These are phyloP conservation scores for Sesamia inferens DNA, from an alignment of 2,888 invertebrate species.

Conservation along the genomic window DNA sequence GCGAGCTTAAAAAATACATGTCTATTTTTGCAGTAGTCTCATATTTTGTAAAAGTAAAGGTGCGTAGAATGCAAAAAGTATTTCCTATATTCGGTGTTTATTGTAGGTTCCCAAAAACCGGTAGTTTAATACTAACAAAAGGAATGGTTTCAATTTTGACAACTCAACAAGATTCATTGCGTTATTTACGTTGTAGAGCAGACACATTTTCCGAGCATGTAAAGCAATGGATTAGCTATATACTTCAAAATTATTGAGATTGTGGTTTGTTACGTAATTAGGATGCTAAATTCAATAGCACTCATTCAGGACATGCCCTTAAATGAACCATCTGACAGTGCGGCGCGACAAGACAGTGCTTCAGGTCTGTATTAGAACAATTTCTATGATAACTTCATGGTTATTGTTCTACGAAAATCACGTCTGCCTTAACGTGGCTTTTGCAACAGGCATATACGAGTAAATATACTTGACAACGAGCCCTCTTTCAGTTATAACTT, in stretches of 20 bases:
- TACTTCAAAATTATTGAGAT: background rate
- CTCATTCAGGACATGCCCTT: background rate
- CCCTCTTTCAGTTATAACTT: constrained; percentile 24
- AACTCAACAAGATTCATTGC: background rate
- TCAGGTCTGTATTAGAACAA: too few relatives aligned
- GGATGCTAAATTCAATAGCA: background rate
- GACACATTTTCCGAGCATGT: background rate
- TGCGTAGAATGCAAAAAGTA: background rate
- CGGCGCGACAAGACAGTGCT: too few relatives aligned
- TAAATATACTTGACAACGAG: background rate
- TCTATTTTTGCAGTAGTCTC: constrained; percentile 10
- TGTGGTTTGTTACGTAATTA: too few relatives aligned
- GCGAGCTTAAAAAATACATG: constrained; percentile 7
- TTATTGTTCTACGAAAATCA: too few relatives aligned
- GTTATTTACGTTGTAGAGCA: background rate
- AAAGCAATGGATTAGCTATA: background rate
- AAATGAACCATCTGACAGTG: background rate
- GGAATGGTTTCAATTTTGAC: background rate
- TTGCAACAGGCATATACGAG: background rate
- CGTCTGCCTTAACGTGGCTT: background rate
- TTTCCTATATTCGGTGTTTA: background rate
- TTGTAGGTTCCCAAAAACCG: background rate
- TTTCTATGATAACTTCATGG: too few relatives aligned
- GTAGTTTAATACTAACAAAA: background rate
- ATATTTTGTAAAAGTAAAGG: background rate